Base-by-base conservation (phyloP, 2,113 vertebrate genomes). In the Philantomba maxwellii region DNA sequence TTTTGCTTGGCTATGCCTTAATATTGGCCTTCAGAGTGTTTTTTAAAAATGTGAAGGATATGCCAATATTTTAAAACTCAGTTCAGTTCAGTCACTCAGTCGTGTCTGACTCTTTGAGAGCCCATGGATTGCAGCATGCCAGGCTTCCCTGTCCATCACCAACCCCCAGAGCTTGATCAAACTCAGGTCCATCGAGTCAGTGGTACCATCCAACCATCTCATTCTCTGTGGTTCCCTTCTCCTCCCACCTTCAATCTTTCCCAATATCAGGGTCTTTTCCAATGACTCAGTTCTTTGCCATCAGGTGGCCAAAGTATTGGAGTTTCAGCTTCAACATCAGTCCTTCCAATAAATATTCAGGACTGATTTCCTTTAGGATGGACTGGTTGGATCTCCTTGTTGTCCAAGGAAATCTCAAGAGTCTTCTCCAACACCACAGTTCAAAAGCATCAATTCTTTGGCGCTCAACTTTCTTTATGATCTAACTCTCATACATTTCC, bases 41-140 rank as follows among this genome's bases (percentile, higher is more conserved):
- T 43, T 43, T 0, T 2, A 26, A 92, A 89, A 45, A 85, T 57
- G 39, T n/a, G 25, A 85, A 82, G 39, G 28, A 47, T 55, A 80
- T 92, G 30, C 19, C 70, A 86, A 81, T 47, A 33, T n/a, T 81
- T 66, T 66, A 93, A 93, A 77, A 57, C 51, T 64, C 19, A 70
- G 19, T 36, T 70, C 64, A 70, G 64, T 70, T 70, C n/a, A 70
- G n/a, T 70, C n/a, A 3, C 19, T 70, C 66, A 70, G n/a, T 39
- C 1, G 0, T 39, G n/a, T 70, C n/a, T 39, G n/a, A 23, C 19
- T 70, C 19, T 39, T 23, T 70, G 9, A 21, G n/a, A 70, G 10
- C 10, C n/a, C 66, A 23, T 39, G n/a, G 19, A 70, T 0, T 70
- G 66, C n/a, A 39, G n/a, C 66, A 70, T 23, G n/a, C n/a, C n/a